Percentiles rank a stretch among this genome's conserved stretches.
Conservation (phyloP, 2,888 invertebrate species). For the Oscheius myriophilus region DNA sequence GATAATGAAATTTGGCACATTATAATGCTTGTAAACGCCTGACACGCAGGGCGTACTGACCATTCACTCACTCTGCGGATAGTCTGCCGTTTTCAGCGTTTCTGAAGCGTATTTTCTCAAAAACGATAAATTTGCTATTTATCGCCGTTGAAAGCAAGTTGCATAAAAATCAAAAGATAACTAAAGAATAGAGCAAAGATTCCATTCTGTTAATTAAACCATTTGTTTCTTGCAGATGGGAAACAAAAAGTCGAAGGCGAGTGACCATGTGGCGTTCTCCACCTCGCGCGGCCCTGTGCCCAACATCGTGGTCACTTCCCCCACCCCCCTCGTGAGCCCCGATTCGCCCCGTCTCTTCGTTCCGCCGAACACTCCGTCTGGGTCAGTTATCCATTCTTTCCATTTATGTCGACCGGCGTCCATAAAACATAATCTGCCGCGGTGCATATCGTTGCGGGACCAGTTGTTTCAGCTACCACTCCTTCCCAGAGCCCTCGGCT, state of each 20-base stretch:
- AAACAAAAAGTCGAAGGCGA: constrained; percentile 46
- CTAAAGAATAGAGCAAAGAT: too few species aligned
- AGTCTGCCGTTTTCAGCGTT: too few species aligned
- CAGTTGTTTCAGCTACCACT: constrained; percentile 21
- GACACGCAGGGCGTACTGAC: too few species aligned
- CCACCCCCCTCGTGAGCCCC: constrained; percentile 27
- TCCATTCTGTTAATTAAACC: too few species aligned
- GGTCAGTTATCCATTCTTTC: constrained; percentile 19
- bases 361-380: constrained; percentile 15
- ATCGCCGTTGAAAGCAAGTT: too few species aligned
- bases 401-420: constrained; percentile 32
- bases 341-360: constrained; percentile 20
- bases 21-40: too few species aligned
- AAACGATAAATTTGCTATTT: too few species aligned
- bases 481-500: constrained; percentile 39
- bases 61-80: too few species aligned
- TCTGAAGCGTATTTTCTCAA: too few species aligned
- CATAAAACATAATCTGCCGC: constrained; percentile 26
- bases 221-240: constrained; percentile 34
- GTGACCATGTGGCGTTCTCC: constrained; percentile 44
- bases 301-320: constrained; percentile 29
- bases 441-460: constrained; percentile 21
- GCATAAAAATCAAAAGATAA: too few species aligned
- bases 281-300: constrained; percentile 23
- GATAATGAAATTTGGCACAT: too few species aligned